phyloP scores from a whole-genome alignment of 2,888 invertebrate genomes.

The Megamerina dolium region DNA sequence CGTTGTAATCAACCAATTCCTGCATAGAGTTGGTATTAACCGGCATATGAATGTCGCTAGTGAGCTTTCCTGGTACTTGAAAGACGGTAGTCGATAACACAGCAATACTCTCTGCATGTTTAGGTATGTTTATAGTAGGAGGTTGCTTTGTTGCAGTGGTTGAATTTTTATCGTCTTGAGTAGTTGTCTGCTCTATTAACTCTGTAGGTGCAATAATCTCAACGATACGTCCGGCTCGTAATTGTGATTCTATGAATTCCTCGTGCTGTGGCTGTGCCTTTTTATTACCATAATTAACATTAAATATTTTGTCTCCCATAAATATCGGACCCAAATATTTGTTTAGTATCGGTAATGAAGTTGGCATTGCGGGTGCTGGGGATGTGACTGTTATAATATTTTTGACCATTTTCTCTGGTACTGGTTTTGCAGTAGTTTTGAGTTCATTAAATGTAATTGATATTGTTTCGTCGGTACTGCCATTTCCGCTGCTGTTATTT shows the following conservation, averaged over 20 bases:
- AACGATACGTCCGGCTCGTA: conserved; percentile 35
- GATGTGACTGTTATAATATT: neutral
- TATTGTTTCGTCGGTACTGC: neutral
- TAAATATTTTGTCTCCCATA: conserved; percentile 42
- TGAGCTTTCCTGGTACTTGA: conserved; percentile 29
- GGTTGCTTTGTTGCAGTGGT: conserved; percentile 7
- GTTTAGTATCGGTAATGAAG: conserved; percentile 31
- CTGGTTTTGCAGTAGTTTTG: neutral
- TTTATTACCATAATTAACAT: conserved; percentile 28
- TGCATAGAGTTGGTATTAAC: neutral
- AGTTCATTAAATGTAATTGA: neutral
- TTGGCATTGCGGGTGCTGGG: neutral
- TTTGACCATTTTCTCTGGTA: neutral
- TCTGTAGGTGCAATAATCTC: conserved; percentile 40
- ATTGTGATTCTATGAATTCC: conserved; percentile 30
- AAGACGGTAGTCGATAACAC: conserved; percentile 38
- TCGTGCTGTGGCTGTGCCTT: conserved; percentile 23
- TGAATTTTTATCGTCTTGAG: neutral
- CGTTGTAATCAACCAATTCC: neutral
- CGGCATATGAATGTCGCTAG: conserved; percentile 29
- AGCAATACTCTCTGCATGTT: neutral
- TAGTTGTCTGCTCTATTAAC: conserved; percentile 19
- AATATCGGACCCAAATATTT: conserved; percentile 44
- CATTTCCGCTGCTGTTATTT: conserved; percentile 5
- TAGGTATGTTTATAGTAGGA: neutral